Base-by-base conservation (phyloP, 2,113 vertebrate genomes). In the Pipa parva region DNA sequence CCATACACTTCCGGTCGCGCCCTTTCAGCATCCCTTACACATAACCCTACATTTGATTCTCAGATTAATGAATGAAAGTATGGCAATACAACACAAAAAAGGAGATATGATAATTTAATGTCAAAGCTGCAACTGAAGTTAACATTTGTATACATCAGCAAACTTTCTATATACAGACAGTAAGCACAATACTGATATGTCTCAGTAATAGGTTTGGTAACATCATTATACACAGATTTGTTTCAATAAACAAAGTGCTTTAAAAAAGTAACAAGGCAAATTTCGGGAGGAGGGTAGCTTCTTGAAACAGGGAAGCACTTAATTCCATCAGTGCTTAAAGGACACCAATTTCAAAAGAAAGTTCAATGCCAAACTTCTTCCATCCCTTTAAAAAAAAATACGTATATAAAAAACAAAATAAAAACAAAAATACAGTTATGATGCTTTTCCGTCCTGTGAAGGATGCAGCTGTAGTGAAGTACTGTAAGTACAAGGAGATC, bases 81-180 rank as follows among this genome's bases (percentile, higher is more conserved):
- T 8, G 0, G 9, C 42, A 17, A 37, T 63, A 50, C 22, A 17
- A 67, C 51, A 80, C 73, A 79, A 78, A 80, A 76, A 77, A 77
- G 81, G 79, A 48, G 78, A 83, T 80, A 84, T 64, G 83, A 81
- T 82, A 79, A 80, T 84, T 89, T 83, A 85, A 83, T 77, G 75
- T 81, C 76, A 79, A 78, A 82, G 76, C 81, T 76, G 71, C n/a
- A 37, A 17, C 31, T 39, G 72, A 77, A 77, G 74, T 75, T 69
- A 79, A 76, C 75, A 52, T 72, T 74, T 74, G 73, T 74, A 84
- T 78, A 81, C 71, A 72, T 25, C 73, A 25, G 67, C 76, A 73
- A 76, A 66, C 76, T 58, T 79, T 77, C 81, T 77, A 76, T 78
- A 58, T 33, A 74, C 79, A 76, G 76, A 81, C 71, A 77, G 68